phyloP scores from a whole-genome alignment of 2,113 vertebrate genomes.

The Chloropsis hardwickii region DNA sequence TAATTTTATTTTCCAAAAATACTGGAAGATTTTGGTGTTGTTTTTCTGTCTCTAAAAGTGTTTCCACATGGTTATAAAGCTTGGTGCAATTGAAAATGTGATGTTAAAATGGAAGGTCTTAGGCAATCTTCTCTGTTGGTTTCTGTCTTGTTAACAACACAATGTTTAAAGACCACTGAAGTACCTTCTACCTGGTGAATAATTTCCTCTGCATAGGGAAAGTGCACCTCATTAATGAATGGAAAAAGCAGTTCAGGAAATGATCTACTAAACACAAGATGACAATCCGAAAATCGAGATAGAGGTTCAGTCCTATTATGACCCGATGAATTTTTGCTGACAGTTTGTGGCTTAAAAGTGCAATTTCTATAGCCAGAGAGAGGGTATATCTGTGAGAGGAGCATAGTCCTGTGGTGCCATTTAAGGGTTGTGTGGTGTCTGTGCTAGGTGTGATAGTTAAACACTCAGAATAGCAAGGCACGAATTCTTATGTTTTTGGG shows the following conservation, averaged over 20 bases:
- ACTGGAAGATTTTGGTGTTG: neutral
- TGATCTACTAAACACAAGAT: neutral
- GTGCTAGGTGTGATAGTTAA: neutral
- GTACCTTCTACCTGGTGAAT: neutral
- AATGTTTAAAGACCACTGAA: neutral
- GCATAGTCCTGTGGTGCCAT: neutral
- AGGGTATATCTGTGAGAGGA: neutral
- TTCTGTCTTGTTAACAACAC: neutral
- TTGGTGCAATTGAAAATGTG: neutral
- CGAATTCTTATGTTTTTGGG: neutral
- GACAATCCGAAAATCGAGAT: neutral
- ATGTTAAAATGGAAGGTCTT: neutral
- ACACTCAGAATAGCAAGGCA: neutral
- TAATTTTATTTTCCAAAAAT: neutral
- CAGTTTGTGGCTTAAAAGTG: neutral
- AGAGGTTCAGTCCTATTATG: neutral
- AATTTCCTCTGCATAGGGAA: neutral
- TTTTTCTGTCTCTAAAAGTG: neutral
- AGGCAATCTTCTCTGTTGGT: neutral
- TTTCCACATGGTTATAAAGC: neutral
- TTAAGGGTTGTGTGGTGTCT: neutral
- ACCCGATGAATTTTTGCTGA: neutral
- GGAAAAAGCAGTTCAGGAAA: neutral
- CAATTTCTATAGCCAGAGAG: neutral
- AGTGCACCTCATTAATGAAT: neutral